phyloP scores from a whole-genome alignment of 2,113 vertebrate genomes.

The Gymnobelideus leadbeateri region DNA sequence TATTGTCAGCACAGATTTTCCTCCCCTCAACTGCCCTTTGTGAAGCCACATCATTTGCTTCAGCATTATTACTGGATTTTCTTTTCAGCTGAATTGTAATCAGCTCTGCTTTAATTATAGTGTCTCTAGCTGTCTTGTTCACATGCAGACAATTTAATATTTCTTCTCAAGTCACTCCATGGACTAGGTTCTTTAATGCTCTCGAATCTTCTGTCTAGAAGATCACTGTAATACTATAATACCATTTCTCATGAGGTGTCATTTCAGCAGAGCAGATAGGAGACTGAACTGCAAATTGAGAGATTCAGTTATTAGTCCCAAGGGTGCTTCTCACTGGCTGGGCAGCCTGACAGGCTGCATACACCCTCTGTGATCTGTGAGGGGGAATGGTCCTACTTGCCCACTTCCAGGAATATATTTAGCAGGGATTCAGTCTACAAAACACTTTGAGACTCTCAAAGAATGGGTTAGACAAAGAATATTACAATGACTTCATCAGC shows the following conservation, averaged over 20 bases:
- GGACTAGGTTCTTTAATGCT: constrained; percentile 3
- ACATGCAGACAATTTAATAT: not conserved
- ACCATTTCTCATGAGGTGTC: not conserved
- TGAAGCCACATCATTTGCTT: not conserved
- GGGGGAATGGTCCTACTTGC: not conserved
- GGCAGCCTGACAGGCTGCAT: not conserved
- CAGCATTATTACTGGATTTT: not conserved
- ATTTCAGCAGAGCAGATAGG: not conserved
- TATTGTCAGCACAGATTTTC: not conserved
- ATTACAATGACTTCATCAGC: not conserved
- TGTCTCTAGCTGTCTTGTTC: not conserved
- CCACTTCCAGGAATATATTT: not conserved
- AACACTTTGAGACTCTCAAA: not conserved
- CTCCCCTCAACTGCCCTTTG: not conserved
- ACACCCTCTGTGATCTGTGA: not conserved
- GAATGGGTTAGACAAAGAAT: fast-evolving
- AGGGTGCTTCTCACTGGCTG: not conserved
- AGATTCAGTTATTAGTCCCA: not conserved
- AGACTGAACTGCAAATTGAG: not conserved
- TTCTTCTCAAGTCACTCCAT: not conserved
- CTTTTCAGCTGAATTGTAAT: not conserved
- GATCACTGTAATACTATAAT: not conserved
- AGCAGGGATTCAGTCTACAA: not conserved
- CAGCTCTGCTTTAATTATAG: not conserved
- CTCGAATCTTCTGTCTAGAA: not conserved